phyloP scores from a whole-genome alignment of 2,797 vertebrate species.

The Gymnothorax javanicus region DNA sequence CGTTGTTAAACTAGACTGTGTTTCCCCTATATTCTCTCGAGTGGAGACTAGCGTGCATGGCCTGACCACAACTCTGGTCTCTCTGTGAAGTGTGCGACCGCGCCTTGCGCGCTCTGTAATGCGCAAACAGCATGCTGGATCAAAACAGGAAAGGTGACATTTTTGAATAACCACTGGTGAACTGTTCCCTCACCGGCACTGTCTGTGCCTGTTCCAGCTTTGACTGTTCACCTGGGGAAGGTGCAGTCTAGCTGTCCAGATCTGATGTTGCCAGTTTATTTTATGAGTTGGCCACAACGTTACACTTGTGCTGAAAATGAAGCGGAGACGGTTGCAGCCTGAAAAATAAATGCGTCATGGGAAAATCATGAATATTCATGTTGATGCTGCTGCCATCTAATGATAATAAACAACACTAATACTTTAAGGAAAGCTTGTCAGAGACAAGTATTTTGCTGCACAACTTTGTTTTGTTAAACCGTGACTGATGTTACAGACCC shows the following conservation, averaged over 20 bases:
- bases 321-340: neutral
- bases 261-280: conserved; percentile 41
- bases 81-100: conserved; percentile 57
- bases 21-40: conserved; percentile 47
- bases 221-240: conserved; percentile 60
- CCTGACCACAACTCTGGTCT: conserved; percentile 73
- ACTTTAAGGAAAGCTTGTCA: too few relatives aligned
- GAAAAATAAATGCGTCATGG: too few relatives aligned
- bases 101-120: conserved; percentile 73
- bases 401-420: too few relatives aligned
- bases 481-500: too few relatives aligned
- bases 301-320: neutral
- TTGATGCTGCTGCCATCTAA: too few relatives aligned
- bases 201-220: conserved; percentile 76
- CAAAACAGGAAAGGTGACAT: conserved; percentile 86
- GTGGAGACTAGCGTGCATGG: conserved; percentile 60
- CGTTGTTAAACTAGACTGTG: conserved; percentile 1
- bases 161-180: conserved; percentile 77
- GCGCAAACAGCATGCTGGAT: conserved; percentile 72
- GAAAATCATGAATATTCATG: too few relatives aligned
- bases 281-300: neutral
- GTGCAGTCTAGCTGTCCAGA: conserved; percentile 58
- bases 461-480: too few relatives aligned
- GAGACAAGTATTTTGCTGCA: too few relatives aligned
- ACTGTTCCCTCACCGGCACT: conserved; percentile 72